A percentile compares a stretch with the other conserved stretches of the same genome.
Evolutionary conservation across 37 sponge, comb jelly and placozoan genomes (phyloP).

Genomic region (Haliclona indistincta): DNA sequence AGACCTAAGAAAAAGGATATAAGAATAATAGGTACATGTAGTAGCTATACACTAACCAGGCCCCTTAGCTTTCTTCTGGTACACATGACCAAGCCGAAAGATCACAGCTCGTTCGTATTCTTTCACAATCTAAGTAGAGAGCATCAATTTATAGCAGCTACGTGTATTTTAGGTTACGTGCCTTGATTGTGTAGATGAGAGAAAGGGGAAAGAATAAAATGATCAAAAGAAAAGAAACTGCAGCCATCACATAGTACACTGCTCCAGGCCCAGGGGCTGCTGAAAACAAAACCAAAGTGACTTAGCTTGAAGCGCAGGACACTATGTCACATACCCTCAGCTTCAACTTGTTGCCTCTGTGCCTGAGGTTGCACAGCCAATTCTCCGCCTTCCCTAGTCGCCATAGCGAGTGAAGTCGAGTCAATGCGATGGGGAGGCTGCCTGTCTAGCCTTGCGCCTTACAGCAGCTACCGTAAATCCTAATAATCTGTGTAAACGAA

Average conservation of each 20-base stretch:
- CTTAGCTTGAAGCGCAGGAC: no score
- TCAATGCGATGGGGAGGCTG: no score
- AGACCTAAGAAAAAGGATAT: slow-evolving; percentile 53
- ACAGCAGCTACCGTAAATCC: no score
- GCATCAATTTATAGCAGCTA: not conserved
- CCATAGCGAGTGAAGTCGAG: no score
- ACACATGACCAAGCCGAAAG: slow-evolving; percentile 86
- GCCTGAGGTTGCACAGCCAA: no score
- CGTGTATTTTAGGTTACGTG: slow-evolving; percentile 7
- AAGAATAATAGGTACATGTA: not conserved
- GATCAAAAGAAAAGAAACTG: slow-evolving; percentile 55
- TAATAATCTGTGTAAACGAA: no score
- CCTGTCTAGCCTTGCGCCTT: no score
- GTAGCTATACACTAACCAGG: slow-evolving; percentile 48
- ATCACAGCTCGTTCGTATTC: slow-evolving; percentile 97
- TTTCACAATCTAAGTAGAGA: slow-evolving; percentile 64
- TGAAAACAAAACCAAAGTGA: no score
- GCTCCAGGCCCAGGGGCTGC: slow-evolving; percentile 23
- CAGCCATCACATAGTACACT: slow-evolving; percentile 42
- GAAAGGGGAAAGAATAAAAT: slow-evolving; percentile 76
- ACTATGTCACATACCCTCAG: no score
- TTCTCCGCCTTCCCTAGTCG: no score
- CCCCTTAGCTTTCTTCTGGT: slow-evolving; percentile 80
- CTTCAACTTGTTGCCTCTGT: no score
- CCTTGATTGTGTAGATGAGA: slow-evolving; percentile 58